phyloP scores from a whole-genome alignment of 2,888 invertebrate genomes.

The Trisateles emortualis region DNA sequence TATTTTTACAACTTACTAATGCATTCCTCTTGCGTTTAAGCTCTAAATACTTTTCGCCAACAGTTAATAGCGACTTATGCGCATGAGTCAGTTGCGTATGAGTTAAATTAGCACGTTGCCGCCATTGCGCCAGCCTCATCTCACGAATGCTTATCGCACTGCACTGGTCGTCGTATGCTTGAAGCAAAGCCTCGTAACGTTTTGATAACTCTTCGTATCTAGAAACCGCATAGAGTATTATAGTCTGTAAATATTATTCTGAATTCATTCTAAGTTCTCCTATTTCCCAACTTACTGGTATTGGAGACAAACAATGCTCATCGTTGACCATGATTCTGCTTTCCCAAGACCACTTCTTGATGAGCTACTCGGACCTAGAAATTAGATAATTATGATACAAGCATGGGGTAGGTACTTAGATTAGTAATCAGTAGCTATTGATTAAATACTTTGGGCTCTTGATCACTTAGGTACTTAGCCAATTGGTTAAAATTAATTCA shows the following conservation, averaged over 20 bases:
- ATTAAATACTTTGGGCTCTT: no score
- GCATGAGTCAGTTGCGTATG: constrained; percentile 62
- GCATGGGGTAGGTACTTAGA: no score
- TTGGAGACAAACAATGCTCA: constrained; percentile 85
- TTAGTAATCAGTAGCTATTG: no score
- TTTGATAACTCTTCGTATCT: constrained; percentile 78
- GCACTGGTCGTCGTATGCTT: constrained; percentile 67
- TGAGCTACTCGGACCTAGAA: constrained; percentile 37
- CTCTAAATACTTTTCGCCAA: constrained; percentile 73
- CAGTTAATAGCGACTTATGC: constrained; percentile 62
- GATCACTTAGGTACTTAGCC: no score
- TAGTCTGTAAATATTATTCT: no score
- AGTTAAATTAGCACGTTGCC: constrained; percentile 48
- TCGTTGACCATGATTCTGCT: constrained; percentile 80
- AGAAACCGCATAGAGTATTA: no score
- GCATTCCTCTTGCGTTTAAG: constrained; percentile 61
- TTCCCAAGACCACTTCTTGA: constrained; percentile 57
- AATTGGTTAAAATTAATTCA: no score
- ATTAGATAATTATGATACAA: constrained; percentile 15
- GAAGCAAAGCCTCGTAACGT: constrained; percentile 64
- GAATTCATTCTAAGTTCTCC: no score
- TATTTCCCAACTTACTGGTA: constrained; percentile 74
- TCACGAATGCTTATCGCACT: constrained; percentile 54
- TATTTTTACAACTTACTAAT: constrained; percentile 55
- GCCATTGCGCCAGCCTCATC: constrained; percentile 53